Conservation (phyloP, 2,888 invertebrate genomes). For the Thyatira batis region DNA sequence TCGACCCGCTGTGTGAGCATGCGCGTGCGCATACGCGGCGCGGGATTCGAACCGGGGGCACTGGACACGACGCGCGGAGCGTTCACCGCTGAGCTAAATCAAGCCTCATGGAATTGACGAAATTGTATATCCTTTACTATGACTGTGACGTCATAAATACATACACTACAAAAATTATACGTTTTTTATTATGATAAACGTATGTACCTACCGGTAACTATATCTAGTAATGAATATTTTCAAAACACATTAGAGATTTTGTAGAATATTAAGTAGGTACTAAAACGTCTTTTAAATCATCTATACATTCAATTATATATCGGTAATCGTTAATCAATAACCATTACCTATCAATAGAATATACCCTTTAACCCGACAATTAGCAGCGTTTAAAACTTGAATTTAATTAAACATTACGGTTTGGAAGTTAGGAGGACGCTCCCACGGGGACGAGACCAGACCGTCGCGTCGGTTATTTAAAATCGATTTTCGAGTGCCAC, state of each 20-base stretch:
- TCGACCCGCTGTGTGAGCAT: slow-evolving; percentile 58
- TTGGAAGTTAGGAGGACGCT: background rate
- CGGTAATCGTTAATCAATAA: background rate
- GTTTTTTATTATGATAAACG: no score
- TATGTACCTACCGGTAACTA: no score
- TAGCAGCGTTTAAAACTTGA: background rate
- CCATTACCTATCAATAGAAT: background rate
- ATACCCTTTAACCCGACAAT: background rate
- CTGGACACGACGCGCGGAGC: slow-evolving; percentile 5
- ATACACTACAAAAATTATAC: no score
- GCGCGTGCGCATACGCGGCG: no score
- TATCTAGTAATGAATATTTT: no score
- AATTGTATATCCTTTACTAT: background rate
- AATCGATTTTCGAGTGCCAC: background rate
- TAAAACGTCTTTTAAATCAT: no score
- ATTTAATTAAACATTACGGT: background rate
- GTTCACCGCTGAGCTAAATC: slow-evolving; percentile 3
- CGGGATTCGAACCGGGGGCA: slow-evolving; percentile 36
- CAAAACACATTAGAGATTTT: no score
- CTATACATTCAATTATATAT: no score
- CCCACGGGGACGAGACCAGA: background rate
- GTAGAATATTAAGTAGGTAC: no score
- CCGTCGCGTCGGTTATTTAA: no score
- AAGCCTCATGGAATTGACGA: background rate
- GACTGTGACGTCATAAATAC: background rate